A percentile compares a stretch with the other conserved stretches of the same genome.
Conservation (phyloP, 2,888 invertebrate species). For the Lasioglossum marginatum region DNA sequence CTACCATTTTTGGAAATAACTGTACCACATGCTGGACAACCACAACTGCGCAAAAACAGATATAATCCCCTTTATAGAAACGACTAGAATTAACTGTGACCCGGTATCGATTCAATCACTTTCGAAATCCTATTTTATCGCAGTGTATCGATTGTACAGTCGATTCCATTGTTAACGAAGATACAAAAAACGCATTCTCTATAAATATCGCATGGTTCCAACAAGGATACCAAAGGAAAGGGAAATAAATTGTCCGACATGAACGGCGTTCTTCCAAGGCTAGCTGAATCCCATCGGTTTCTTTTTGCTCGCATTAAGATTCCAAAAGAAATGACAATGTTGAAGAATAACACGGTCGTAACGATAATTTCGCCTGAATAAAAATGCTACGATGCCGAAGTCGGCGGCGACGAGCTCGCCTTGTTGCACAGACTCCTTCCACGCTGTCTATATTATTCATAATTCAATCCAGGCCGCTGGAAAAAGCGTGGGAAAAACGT, state of each 20-base stretch:
- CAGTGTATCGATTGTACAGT: not conserved
- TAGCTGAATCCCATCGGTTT: not conserved
- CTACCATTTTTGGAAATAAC: not conserved
- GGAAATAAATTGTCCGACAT: not conserved
- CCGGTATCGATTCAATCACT: not conserved
- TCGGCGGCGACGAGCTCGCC: conserved; percentile 6
- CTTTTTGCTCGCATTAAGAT: conserved; percentile 25
- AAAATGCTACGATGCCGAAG: conserved; percentile 29
- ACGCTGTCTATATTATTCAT: conserved; percentile 34
- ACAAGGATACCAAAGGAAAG: not conserved
- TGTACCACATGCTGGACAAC: not conserved
- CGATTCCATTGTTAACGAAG: not conserved
- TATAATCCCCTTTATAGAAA: not conserved
- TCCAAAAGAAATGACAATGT: conserved; percentile 5
- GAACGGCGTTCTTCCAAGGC: not conserved
- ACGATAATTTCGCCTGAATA: conserved; percentile 19
- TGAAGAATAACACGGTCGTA: not conserved
- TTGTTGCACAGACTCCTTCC: conserved; percentile 19
- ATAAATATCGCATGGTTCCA: not conserved
- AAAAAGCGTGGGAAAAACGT: conserved; percentile 18
- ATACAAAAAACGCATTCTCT: not conserved
- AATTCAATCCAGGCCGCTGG: conserved; percentile 33
- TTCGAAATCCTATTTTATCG: conserved; percentile 1
- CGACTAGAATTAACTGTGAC: not conserved
- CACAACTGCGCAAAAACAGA: not conserved